Conservation (phyloP, 2,888 invertebrate species). For the Ferrisia virgata region DNA sequence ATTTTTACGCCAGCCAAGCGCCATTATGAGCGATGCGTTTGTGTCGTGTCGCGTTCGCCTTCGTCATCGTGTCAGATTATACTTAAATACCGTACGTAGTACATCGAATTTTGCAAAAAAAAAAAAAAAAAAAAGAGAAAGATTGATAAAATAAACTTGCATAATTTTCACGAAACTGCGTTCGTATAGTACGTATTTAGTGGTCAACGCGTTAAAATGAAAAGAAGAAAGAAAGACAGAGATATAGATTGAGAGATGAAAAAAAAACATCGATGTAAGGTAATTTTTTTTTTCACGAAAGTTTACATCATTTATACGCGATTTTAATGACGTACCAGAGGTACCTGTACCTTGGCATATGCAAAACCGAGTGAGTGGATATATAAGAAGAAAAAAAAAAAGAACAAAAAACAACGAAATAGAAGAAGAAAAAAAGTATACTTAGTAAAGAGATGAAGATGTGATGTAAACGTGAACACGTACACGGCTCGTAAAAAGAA, state of each 20-base stretch:
- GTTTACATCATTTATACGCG: neutral
- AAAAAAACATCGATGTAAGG: too few relatives aligned
- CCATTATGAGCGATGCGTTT: too few relatives aligned
- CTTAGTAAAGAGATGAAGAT: neutral
- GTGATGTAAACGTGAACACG: constrained; percentile 23
- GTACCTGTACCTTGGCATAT: too few relatives aligned
- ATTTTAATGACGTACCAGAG: neutral
- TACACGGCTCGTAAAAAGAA: constrained; percentile 11
- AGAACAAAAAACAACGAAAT: too few relatives aligned
- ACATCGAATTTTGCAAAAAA: neutral
- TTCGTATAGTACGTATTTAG: neutral
- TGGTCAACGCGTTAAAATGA: neutral
- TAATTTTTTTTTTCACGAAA: neutral
- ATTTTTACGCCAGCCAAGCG: neutral
- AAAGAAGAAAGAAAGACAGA: too few relatives aligned
- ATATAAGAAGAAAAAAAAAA: neutral
- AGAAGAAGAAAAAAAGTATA: neutral
- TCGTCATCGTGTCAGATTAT: neutral
- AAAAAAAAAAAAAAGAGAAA: too few relatives aligned
- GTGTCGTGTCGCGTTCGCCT: too few relatives aligned
- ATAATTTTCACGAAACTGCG: neutral
- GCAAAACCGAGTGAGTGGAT: too few relatives aligned
- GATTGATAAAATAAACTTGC: too few relatives aligned
- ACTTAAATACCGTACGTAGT: neutral
- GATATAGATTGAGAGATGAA: too few relatives aligned